Conservation (phyloP, 2,113 vertebrate species). For the Pithys albifrons region DNA sequence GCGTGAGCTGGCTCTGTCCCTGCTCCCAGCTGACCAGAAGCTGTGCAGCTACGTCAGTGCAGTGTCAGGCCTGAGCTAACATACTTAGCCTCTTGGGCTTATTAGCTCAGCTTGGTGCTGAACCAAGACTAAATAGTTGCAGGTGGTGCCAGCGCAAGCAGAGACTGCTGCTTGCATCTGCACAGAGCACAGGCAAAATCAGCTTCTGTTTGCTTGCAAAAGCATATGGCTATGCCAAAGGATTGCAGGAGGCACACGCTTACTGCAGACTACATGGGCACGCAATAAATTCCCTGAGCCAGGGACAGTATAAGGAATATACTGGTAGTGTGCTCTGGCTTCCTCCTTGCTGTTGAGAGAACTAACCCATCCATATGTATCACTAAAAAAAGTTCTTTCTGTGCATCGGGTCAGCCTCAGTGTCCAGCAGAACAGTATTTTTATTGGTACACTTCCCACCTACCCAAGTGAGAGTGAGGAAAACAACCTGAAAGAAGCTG, state of each 20-base stretch:
- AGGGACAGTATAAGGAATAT: neutral
- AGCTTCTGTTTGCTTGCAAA: neutral
- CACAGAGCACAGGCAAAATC: neutral
- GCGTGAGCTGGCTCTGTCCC: neutral
- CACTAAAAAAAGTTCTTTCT: neutral
- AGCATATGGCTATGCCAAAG: neutral
- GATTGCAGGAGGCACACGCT: neutral
- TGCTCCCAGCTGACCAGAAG: conserved; percentile 45
- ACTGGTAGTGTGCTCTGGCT: neutral
- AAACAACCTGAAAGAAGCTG: neutral
- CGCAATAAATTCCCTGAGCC: neutral
- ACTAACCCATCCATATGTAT: neutral
- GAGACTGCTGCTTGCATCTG: neutral
- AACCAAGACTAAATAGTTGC: conserved; percentile 35
- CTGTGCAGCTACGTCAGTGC: conserved; percentile 23
- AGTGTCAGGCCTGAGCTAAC: conserved; percentile 41
- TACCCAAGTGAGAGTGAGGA: neutral
- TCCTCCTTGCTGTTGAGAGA: neutral
- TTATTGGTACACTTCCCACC: neutral
- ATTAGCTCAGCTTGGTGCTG: conserved; percentile 58
- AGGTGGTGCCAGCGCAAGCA: conserved; percentile 29
- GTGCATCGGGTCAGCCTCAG: neutral
- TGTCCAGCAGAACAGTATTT: neutral
- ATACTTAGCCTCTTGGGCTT: conserved; percentile 13
- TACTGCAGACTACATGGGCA: neutral